Evolutionary conservation across 2,797 vertebrate species (phyloP), one percentile per base, ranked within the genome.

Genomic region (Crypturellus tataupa): DNA sequence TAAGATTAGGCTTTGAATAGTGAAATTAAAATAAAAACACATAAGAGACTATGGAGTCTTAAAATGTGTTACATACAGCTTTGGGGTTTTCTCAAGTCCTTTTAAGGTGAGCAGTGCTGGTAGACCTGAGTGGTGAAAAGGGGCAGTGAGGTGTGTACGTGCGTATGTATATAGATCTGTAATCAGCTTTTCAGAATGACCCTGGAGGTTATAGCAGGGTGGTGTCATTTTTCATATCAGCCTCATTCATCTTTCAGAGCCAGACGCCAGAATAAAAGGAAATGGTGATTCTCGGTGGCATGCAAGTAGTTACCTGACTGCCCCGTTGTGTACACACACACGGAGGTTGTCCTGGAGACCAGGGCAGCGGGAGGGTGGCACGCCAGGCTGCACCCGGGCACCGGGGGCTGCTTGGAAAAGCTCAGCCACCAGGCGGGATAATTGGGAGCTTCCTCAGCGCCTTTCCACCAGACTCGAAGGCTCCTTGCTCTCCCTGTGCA

Each of bases 141-240:
- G 51, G 14, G 15, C 44, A 51, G 68, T 19, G 75, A 91, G 20
- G 19, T 73, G 16, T 71, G 33, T 46, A 64, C 79, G 13, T 63
- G 29, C 51, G 6, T 27, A 39, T 27, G 37, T 53, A 11, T 42
- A 49, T 16, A 90, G 62, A 59, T 33, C 80, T 25, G 49, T 2
- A 85, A 55, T 92, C 35, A 53, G 17, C 79, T 95, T 88, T 93
- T 94, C 72, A 95, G 72, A 80, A 77, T 44, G 79, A 60, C 70
- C 85, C 80, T 85, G 90, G 90, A 93, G 67, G 31, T 97, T 80
- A 71, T 51, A 92, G 37, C 33, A 83, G 79, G 71, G 87, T 68
- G 86, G 92, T 94, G 89, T 96, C 85, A 75, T 90, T 96, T 97
- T 95, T 96, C 82, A 20, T 94, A 96, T 93, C 93, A 64, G 55